Conservation (phyloP, 92 coral and sea anemone species). For the Metridium senile region DNA sequence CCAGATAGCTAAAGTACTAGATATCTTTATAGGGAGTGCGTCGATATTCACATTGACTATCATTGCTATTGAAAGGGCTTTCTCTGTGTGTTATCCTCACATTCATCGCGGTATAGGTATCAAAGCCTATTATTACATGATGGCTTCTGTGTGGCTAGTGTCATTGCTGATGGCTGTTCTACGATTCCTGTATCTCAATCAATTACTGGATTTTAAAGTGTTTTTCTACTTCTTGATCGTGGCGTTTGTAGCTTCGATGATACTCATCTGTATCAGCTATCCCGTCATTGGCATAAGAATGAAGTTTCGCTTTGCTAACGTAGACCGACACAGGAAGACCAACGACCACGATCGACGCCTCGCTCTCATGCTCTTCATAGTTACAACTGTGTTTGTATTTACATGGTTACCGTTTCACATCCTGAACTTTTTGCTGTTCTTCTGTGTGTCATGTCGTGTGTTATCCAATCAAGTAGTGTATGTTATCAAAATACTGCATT, state of each 20-base stretch:
- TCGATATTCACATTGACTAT: conserved; percentile 78
- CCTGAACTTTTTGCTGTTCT: conserved; percentile 66
- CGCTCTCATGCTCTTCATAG: conserved; percentile 69
- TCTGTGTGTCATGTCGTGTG: conserved; percentile 59
- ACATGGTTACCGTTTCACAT: conserved; percentile 85
- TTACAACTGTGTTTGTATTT: conserved; percentile 66
- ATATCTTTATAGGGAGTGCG: conserved; percentile 79
- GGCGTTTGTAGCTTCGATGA: conserved; percentile 60
- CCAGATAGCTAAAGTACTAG: conserved; percentile 60
- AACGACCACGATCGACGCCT: conserved; percentile 80
- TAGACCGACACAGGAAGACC: conserved; percentile 61
- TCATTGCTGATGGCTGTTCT: conserved; percentile 62
- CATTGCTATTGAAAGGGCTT: conserved; percentile 74
- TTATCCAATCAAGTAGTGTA: conserved; percentile 66
- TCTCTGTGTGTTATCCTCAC: conserved; percentile 78
- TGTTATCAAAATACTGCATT: conserved; percentile 70
- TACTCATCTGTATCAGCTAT: conserved; percentile 69
- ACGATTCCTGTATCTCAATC: conserved; percentile 49
- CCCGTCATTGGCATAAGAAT: conserved; percentile 70
- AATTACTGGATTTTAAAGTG: conserved; percentile 53
- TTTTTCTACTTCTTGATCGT: conserved; percentile 73
- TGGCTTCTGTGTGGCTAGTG: conserved; percentile 65
- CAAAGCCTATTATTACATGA: conserved; percentile 55
- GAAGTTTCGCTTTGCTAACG: conserved; percentile 76
- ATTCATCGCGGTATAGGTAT: conserved; percentile 58